Conservation (phyloP, 2,113 vertebrate species). For the Shinisaurus crocodilurus region DNA sequence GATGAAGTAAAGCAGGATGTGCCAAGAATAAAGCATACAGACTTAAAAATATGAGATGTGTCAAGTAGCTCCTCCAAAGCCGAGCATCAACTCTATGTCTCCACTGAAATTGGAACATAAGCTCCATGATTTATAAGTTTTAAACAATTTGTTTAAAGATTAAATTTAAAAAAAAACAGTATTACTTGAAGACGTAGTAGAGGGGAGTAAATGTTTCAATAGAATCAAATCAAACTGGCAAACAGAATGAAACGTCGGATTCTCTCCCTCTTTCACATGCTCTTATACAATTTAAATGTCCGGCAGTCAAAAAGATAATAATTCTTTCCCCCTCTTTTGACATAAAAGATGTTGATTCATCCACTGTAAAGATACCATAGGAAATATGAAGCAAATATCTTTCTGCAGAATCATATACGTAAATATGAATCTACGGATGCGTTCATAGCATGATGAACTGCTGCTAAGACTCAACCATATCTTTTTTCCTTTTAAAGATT, state of each 20-base stretch:
- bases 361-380: neutral
- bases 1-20: neutral
- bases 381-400: neutral
- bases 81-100: neutral
- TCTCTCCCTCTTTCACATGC: neutral
- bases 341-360: neutral
- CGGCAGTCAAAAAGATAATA: neutral
- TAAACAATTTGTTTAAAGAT: neutral
- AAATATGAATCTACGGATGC: neutral
- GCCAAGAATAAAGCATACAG: neutral
- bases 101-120: neutral
- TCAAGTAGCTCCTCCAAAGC: neutral
- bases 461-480: neutral
- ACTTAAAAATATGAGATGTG: neutral
- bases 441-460: neutral
- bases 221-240: neutral
- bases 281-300: neutral
- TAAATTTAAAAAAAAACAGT: neutral
- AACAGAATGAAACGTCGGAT: neutral
- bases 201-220: neutral
- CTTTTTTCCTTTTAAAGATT: neutral
- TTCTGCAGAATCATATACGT: neutral
- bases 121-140: neutral
- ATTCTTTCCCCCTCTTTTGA: neutral
- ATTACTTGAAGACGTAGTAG: neutral